Conservation (phyloP, 2,797 vertebrate species). For the Falco cherrug region DNA sequence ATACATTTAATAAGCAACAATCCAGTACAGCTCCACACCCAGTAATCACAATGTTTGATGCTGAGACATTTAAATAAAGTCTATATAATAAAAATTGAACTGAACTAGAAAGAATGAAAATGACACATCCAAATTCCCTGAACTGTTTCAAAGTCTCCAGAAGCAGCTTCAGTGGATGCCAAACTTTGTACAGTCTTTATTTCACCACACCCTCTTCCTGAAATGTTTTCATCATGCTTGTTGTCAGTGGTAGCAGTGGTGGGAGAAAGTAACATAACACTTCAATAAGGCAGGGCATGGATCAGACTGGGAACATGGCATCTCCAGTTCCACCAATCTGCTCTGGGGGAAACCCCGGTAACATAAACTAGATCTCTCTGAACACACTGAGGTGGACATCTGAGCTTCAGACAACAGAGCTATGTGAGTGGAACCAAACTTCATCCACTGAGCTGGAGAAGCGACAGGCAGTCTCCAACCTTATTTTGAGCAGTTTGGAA, state of each 20-base stretch:
- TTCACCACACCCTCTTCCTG: not conserved
- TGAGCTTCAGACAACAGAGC: not conserved
- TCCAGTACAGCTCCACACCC: not conserved
- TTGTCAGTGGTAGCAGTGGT: not conserved
- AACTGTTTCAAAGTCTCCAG: not conserved
- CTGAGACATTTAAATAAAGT: not conserved
- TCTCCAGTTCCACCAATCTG: not conserved
- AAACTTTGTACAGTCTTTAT: not conserved
- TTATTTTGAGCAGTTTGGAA: not conserved
- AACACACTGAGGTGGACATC: not conserved
- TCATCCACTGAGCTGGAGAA: not conserved
- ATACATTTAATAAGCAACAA: slow-evolving; percentile 5
- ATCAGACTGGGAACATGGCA: not conserved
- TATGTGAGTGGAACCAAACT: not conserved
- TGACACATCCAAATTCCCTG: not conserved
- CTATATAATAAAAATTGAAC: slow-evolving; percentile 3
- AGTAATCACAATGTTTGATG: not conserved
- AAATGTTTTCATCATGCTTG: not conserved
- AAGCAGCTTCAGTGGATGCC: not conserved
- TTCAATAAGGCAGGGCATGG: not conserved
- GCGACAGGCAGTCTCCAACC: not conserved
- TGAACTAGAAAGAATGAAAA: not conserved
- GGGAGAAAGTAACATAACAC: not conserved
- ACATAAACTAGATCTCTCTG: rapidly evolving
- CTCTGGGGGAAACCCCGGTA: not conserved